These are phyloP conservation scores for Acanthosoma haemorrhoidale DNA, from an alignment of 2,888 invertebrate genomes.

Conservation along the genomic window DNA sequence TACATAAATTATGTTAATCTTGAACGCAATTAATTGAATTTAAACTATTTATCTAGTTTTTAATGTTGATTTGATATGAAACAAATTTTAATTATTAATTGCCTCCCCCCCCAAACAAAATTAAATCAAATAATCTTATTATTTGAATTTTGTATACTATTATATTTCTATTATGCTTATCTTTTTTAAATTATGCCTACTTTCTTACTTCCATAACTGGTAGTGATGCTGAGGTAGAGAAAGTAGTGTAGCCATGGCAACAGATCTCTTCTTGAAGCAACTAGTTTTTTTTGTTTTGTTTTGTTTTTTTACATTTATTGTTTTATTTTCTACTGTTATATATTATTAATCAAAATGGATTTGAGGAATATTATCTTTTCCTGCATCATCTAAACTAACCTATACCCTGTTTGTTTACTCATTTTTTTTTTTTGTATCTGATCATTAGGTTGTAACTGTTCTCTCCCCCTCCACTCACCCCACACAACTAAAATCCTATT, in stretches of 20 bases:
- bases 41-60: not conserved
- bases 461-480: too few relatives aligned
- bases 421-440: not conserved
- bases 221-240: not conserved
- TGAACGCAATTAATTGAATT: not conserved
- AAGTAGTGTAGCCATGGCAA: constrained; percentile 10
- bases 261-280: not conserved
- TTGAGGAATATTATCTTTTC: not conserved
- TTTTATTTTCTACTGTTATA: not conserved
- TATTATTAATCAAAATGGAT: not conserved
- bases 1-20: constrained; percentile 42
- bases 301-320: not conserved
- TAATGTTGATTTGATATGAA: not conserved
- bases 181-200: too few relatives aligned
- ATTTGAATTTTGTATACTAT: not conserved
- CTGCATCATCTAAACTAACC: not conserved
- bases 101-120: not conserved
- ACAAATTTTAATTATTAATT: not conserved
- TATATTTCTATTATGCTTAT: too few relatives aligned
- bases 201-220: not conserved
- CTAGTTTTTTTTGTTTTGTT: not conserved
- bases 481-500: too few relatives aligned
- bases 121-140: not conserved
- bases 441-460: not conserved
- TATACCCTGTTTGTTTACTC: not conserved